phyloP scores from a whole-genome alignment of 2,113 vertebrate species.

The Chionis minor region DNA sequence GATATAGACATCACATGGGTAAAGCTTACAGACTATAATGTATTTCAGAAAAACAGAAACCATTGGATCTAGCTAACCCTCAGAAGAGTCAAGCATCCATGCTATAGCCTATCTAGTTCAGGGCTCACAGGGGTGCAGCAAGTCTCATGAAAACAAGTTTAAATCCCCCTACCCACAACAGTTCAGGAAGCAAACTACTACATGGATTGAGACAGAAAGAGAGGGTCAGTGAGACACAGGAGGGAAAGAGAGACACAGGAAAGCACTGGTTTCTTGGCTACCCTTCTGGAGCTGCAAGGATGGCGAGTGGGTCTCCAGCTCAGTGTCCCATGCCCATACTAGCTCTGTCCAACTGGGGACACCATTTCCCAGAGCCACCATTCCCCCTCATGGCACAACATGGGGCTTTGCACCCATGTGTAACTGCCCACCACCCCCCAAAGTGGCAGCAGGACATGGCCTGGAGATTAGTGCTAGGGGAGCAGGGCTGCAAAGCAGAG shows the following conservation, averaged over 20 bases:
- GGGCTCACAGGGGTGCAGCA: not conserved
- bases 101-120: not conserved
- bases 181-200: not conserved
- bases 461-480: not conserved
- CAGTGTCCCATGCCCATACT: rapidly evolving
- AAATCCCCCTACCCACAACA: not conserved
- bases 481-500: not conserved
- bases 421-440: not conserved
- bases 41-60: not conserved
- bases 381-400: rapidly evolving
- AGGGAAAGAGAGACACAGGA: not conserved
- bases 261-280: not conserved
- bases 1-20: not conserved
- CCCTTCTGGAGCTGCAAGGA: not conserved
- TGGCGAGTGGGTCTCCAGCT: rapidly evolving
- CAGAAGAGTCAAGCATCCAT: not conserved
- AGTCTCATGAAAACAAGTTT: not conserved
- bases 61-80: rapidly evolving
- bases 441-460: not conserved
- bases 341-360: not conserved
- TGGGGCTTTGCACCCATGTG: rapidly evolving
- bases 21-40: rapidly evolving
- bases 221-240: not conserved
- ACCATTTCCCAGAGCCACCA: not conserved
- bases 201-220: not conserved